phyloP scores from a whole-genome alignment of 2,113 vertebrate genomes.

The Dunckerocampus dactyliophorus region DNA sequence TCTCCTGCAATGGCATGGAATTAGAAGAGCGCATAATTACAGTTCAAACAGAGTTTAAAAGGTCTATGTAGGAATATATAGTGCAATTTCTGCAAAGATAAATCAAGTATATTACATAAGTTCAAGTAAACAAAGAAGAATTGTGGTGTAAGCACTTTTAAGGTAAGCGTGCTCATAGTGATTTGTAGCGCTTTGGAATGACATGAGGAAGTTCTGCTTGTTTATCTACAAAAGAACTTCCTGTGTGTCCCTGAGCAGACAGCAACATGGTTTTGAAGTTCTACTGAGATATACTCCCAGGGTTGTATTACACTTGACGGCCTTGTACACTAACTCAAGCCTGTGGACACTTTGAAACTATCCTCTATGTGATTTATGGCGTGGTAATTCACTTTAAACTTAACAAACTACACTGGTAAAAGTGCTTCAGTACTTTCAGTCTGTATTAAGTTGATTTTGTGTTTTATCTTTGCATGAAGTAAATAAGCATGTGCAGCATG shows the following conservation, averaged over 20 bases:
- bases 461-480: slow-evolving; percentile 22
- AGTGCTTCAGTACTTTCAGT: slow-evolving; percentile 4
- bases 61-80: neutral
- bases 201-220: slow-evolving; percentile 18
- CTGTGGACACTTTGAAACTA: slow-evolving; percentile 43
- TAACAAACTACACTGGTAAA: slow-evolving; percentile 36
- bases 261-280: slow-evolving; percentile 36
- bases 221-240: slow-evolving; percentile 25
- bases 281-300: slow-evolving; percentile 36
- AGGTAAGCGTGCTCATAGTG: slow-evolving; percentile 17
- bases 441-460: slow-evolving; percentile 24
- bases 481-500: slow-evolving; percentile 28
- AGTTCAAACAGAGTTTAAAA: slow-evolving; percentile 3
- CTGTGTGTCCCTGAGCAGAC: slow-evolving; percentile 24
- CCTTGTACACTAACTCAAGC: slow-evolving; percentile 47
- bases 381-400: slow-evolving; percentile 38
- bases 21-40: neutral
- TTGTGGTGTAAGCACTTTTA: slow-evolving; percentile 1
- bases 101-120: neutral
- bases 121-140: slow-evolving; percentile 7
- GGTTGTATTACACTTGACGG: slow-evolving; percentile 25
- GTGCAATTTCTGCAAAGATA: too few relatives aligned
- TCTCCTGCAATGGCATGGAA: neutral
- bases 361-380: slow-evolving; percentile 39
- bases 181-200: slow-evolving; percentile 17